Evolutionary conservation across 2,888 invertebrate species (phyloP).

Genomic region (Metacarcinus magister): DNA sequence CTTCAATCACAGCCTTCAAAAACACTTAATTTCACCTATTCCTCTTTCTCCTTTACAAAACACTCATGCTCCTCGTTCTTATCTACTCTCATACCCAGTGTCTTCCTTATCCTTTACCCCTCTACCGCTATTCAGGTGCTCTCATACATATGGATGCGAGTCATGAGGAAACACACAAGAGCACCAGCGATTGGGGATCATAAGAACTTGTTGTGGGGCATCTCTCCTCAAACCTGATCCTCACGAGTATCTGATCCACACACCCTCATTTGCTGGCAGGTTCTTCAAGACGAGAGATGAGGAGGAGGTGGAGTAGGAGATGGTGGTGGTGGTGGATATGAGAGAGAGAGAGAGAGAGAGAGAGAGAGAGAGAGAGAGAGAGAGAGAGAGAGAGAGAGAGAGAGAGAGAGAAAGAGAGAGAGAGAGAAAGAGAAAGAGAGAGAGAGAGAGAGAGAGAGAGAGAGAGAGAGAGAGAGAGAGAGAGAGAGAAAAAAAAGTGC

Average conservation of each 20-base stretch:
- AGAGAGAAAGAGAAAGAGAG: conserved; percentile 40
- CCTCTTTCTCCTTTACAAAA: too few relatives aligned
- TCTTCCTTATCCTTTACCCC: not conserved
- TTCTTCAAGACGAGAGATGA: conserved; percentile 7
- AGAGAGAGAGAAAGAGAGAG: not conserved
- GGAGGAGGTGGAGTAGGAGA: not conserved
- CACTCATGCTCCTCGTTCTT: not conserved
- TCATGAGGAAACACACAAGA: not conserved
- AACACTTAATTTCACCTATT: too few relatives aligned
- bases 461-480: conserved; percentile 66
- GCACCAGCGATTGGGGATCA: not conserved
- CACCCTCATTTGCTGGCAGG: conserved; percentile 36
- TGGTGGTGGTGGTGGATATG: conserved; percentile 17
- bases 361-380: not conserved
- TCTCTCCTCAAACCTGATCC: conserved; percentile 36
- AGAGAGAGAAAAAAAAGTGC: conserved; percentile 26
- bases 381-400: conserved; percentile 46
- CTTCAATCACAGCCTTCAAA: too few relatives aligned
- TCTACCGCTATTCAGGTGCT: not conserved
- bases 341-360: conserved; percentile 41
- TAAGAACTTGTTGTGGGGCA: not conserved
- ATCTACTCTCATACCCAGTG: not conserved
- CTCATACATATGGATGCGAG: not conserved
- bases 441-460: conserved; percentile 59
- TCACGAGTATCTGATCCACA: not conserved